A percentile compares a stretch with the other conserved stretches of the same genome.
Conservation (phyloP, 2,797 vertebrate genomes). For the Telmatherina bonti region DNA sequence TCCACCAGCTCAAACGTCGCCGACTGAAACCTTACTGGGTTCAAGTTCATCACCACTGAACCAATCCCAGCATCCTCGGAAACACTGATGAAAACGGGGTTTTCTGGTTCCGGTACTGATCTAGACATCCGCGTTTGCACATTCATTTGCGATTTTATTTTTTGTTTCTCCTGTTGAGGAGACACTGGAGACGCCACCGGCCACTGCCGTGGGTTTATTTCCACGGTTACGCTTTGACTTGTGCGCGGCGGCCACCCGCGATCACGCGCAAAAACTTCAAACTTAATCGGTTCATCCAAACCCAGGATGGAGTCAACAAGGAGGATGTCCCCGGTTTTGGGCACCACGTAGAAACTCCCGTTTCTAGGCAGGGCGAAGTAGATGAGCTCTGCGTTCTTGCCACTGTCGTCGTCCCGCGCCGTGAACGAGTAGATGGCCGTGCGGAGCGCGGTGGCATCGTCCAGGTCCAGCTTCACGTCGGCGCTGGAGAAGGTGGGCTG, state of each 20-base stretch:
- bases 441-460: slow-evolving; percentile 87
- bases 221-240: slow-evolving; percentile 81
- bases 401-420: slow-evolving; percentile 86
- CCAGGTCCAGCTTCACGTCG: slow-evolving; percentile 81
- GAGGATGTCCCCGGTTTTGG: slow-evolving; percentile 89
- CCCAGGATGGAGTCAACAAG: slow-evolving; percentile 89
- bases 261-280: slow-evolving; percentile 87
- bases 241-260: slow-evolving; percentile 86
- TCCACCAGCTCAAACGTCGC: slow-evolving; percentile 84
- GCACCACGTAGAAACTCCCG: slow-evolving; percentile 89
- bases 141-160: slow-evolving; percentile 12
- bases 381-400: slow-evolving; percentile 88
- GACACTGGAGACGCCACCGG: slow-evolving; percentile 32
- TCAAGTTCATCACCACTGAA: slow-evolving; percentile 84
- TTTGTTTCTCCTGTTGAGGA: slow-evolving; percentile 7
- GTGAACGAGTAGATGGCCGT: slow-evolving; percentile 83
- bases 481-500: slow-evolving; percentile 80
- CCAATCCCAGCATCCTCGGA: slow-evolving; percentile 87
- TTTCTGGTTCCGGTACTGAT: slow-evolving; percentile 72
- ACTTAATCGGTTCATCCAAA: slow-evolving; percentile 80
- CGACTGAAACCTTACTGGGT: slow-evolving; percentile 79
- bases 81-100: slow-evolving; percentile 80
- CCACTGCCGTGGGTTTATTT: slow-evolving; percentile 83
- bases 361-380: slow-evolving; percentile 86
- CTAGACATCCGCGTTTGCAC: slow-evolving; percentile 65